Percentiles rank a stretch among this genome's conserved stretches.
These are phyloP conservation scores for Dermochelys coriacea DNA, from an alignment of 2,797 vertebrate species.

Conservation along the genomic window DNA sequence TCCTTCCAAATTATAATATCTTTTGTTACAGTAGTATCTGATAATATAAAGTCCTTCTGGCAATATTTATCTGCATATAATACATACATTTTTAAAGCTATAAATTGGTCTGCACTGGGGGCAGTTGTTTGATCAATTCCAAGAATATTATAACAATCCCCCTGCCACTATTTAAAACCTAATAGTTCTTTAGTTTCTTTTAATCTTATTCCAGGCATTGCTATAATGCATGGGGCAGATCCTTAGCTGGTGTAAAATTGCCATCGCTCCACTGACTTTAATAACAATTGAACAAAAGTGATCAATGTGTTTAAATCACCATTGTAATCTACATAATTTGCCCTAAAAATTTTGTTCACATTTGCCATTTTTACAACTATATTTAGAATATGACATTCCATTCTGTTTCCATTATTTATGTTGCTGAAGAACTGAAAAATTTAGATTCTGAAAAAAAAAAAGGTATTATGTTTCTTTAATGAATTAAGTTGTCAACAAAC, in stretches of 20 bases:
- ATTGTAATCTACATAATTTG: not conserved
- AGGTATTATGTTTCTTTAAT: not conserved
- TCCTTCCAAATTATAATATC: constrained; percentile 38
- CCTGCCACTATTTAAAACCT: constrained; percentile 3
- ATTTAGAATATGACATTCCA: not conserved
- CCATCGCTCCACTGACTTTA: not conserved
- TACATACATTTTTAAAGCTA: constrained; percentile 35
- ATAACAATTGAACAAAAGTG: not conserved
- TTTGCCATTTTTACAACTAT: not conserved
- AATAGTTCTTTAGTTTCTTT: constrained; percentile 3
- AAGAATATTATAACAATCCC: constrained; percentile 28
- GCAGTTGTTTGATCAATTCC: not conserved
- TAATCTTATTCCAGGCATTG: not conserved
- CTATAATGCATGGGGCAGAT: not conserved
- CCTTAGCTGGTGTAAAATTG: not conserved
- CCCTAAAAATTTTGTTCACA: not conserved
- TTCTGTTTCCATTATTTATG: not conserved
- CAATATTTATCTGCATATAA: constrained; percentile 60
- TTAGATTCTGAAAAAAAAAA: accelerated
- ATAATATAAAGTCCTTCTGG: constrained; percentile 59
- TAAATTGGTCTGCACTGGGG: not conserved
- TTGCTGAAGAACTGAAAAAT: not conserved
- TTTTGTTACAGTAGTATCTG: constrained; percentile 39
- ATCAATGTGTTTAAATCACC: not conserved
- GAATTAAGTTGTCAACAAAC: not conserved